Evolutionary conservation across 2,113 vertebrate species (phyloP).

Genomic region (Elaphurus davidianus): DNA sequence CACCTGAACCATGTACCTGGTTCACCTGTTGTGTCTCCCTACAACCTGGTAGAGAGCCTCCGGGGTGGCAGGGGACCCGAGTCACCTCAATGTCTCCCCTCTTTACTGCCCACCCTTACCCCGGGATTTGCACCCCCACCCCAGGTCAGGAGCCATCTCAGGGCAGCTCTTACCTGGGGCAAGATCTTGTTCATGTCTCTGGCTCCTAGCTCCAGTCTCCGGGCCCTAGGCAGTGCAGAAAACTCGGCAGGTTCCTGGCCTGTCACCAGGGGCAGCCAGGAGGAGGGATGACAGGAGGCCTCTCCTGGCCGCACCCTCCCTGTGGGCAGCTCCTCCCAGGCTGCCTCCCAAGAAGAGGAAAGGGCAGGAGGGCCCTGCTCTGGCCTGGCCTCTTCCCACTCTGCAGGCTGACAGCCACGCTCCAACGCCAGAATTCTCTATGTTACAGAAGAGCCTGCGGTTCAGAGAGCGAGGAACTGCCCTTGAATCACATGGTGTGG

Average conservation of each 20-base stretch:
- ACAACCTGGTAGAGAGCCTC: not conserved
- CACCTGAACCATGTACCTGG: not conserved
- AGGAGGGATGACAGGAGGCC: not conserved
- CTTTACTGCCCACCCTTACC: not conserved
- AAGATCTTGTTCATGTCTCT: conserved; percentile 55
- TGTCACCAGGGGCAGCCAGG: conserved; percentile 41
- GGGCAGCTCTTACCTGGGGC: conserved; percentile 46
- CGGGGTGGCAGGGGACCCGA: not conserved
- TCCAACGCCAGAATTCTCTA: not conserved
- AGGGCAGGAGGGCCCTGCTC: not conserved
- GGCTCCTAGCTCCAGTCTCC: not conserved
- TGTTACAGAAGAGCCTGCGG: not conserved
- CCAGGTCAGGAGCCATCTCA: not conserved
- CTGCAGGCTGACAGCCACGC: not conserved
- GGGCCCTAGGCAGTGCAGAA: not conserved
- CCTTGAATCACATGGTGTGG: not conserved
- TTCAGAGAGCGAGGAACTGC: not conserved
- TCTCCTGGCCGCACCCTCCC: not conserved
- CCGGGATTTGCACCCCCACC: too few species aligned
- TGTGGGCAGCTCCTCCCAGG: not conserved
- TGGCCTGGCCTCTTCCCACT: not conserved
- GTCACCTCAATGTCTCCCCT: not conserved
- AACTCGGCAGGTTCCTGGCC: not conserved
- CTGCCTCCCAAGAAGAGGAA: not conserved
- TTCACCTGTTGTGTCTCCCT: not conserved